Conservation (phyloP, 2,113 vertebrate genomes). For the Nanorana parkeri region DNA sequence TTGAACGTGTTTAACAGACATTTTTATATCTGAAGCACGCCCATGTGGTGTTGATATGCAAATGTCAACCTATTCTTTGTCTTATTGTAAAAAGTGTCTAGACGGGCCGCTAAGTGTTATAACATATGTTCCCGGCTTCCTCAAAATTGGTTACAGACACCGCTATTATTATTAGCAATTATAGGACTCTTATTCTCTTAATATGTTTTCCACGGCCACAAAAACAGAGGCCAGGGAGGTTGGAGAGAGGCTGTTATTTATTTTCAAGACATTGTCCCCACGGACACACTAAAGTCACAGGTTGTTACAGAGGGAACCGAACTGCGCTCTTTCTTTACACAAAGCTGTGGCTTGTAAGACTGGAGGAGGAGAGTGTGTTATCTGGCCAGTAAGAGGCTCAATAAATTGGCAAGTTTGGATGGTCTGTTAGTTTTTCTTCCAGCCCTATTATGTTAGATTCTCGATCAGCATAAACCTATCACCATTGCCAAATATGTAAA, state of each 20-base stretch:
- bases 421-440: neutral
- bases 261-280: constrained; percentile 1
- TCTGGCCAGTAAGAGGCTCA: neutral
- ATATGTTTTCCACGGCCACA: constrained; percentile 33
- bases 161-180: constrained; percentile 49
- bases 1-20: neutral
- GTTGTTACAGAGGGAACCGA: constrained; percentile 5
- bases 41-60: constrained; percentile 56
- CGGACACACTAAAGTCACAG: constrained; percentile 20
- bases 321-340: neutral
- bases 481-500: too few species aligned
- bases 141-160: constrained; percentile 51
- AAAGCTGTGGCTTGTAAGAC: neutral
- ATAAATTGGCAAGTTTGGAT: neutral
- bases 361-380: neutral
- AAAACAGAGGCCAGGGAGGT: constrained; percentile 16
- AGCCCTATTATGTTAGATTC: neutral
- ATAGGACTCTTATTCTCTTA: constrained; percentile 34
- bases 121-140: constrained; percentile 36
- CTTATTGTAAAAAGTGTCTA: constrained; percentile 47
- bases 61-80: constrained; percentile 21
- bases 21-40: constrained; percentile 13
- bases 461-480: too few species aligned
- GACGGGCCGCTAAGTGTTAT: constrained; percentile 34
- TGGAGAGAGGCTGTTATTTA: constrained; percentile 23